A percentile compares a stretch with the other conserved stretches of the same genome.
Conservation (phyloP, 2,888 invertebrate species). For the Cosmorhoe ocellata region DNA sequence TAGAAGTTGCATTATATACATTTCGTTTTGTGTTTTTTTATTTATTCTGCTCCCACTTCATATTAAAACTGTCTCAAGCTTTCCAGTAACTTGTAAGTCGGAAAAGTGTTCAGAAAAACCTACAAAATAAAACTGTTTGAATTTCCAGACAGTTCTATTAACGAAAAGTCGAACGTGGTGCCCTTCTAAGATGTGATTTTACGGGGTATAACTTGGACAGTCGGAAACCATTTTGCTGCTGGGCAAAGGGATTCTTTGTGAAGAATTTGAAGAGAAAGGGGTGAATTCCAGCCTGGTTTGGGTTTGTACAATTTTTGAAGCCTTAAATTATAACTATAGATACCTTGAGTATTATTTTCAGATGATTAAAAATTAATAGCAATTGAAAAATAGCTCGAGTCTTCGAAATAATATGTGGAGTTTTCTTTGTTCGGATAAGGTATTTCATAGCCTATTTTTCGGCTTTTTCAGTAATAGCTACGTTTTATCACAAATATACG, state of each 20-base stretch:
- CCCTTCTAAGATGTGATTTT: slow-evolving; percentile 29
- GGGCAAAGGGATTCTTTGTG: slow-evolving; percentile 34
- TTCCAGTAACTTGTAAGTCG: too few species aligned
- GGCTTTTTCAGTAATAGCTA: background rate
- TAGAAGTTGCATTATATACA: too few species aligned
- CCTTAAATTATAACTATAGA: background rate
- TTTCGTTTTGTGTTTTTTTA: too few species aligned
- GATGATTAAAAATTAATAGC: too few species aligned
- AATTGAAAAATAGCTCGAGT: too few species aligned
- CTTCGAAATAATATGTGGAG: too few species aligned
- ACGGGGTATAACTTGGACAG: slow-evolving; percentile 32
- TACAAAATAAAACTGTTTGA: background rate
- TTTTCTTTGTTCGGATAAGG: too few species aligned
- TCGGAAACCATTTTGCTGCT: slow-evolving; percentile 32
- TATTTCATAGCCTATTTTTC: too few species aligned
- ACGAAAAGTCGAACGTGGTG: slow-evolving; percentile 8
- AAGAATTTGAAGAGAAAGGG: slow-evolving; percentile 27
- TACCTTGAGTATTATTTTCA: too few species aligned
- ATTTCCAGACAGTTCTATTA: slow-evolving; percentile 2
- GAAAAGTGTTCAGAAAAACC: too few species aligned
- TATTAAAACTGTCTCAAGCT: too few species aligned
- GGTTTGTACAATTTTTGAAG: slow-evolving; percentile 10
- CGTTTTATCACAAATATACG: background rate
- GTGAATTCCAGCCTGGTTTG: slow-evolving; percentile 1
- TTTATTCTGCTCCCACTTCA: too few species aligned